phyloP scores from a whole-genome alignment of 1,140 invertebrate genomes.

The Phthorimaea operculella region DNA sequence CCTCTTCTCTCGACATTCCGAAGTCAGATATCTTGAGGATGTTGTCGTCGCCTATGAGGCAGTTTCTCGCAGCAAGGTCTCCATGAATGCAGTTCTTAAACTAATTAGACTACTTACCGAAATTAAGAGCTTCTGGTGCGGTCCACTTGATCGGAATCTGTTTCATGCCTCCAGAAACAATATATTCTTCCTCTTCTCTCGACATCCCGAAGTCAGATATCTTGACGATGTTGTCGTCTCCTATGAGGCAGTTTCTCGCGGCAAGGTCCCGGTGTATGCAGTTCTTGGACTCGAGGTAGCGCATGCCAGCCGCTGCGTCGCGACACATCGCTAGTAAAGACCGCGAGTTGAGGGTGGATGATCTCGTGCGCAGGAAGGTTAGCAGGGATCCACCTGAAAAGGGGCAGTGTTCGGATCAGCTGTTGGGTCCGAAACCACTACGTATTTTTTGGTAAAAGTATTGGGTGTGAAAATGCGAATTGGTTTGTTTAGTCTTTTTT shows the following conservation, averaged over 20 bases:
- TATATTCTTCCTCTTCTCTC: conserved; percentile 96
- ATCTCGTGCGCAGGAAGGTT: conserved; percentile 86
- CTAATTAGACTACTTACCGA: conserved; percentile 75
- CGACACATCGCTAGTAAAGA: conserved; percentile 91
- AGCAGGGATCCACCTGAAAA: conserved; percentile 88
- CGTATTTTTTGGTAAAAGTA: too few species aligned
- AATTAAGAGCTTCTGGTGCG: conserved; percentile 95
- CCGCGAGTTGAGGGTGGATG: conserved; percentile 73
- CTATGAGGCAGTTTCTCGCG: conserved; percentile 93
- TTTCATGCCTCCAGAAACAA: conserved; percentile 97
- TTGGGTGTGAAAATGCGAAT: too few species aligned
- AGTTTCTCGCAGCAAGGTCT: conserved; percentile 95
- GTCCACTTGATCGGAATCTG: conserved; percentile 99
- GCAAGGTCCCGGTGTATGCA: conserved; percentile 97
- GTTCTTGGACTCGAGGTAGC: conserved; percentile 95
- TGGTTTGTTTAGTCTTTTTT: too few species aligned
- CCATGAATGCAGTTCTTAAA: conserved; percentile 97
- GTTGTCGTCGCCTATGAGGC: conserved; percentile 87
- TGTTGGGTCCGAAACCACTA: too few species aligned
- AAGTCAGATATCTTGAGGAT: conserved; percentile 97
- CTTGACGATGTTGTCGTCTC: conserved; percentile 89
- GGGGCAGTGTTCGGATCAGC: background rate
- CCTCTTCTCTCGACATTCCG: conserved; percentile 98
- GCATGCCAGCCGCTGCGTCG: conserved; percentile 93
- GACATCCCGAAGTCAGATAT: conserved; percentile 99